Percentiles rank a stretch among this genome's conserved stretches.
Evolutionary conservation across 2,113 vertebrate species (phyloP).

Genomic region (Garra rufa): DNA sequence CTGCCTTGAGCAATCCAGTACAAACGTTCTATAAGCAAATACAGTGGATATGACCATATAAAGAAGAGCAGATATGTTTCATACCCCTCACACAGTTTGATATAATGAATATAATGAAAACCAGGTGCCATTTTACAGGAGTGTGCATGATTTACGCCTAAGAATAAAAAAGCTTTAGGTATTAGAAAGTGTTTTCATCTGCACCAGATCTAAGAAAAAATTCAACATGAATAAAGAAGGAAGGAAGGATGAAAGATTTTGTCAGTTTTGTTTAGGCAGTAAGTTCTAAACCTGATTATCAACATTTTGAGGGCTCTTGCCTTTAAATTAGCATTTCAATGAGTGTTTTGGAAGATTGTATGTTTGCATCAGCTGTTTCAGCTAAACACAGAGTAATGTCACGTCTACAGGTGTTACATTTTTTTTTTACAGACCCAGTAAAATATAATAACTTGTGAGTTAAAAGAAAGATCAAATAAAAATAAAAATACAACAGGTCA

Average conservation of each 20-base stretch:
- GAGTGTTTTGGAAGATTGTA: not conserved
- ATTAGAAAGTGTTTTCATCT: conserved; percentile 2
- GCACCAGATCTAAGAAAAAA: not conserved
- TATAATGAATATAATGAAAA: conserved; percentile 29
- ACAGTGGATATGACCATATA: conserved; percentile 44
- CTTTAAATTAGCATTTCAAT: conserved; percentile 33
- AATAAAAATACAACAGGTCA: not conserved
- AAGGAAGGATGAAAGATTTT: not conserved
- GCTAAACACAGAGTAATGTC: conserved; percentile 8
- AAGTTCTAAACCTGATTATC: not conserved
- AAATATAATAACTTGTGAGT: not conserved
- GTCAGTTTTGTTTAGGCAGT: not conserved
- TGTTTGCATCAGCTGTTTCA: conserved; percentile 8
- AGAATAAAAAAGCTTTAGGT: not conserved
- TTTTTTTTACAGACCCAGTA: not conserved
- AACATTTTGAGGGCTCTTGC: conserved; percentile 3
- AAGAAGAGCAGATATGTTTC: conserved; percentile 29
- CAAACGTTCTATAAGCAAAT: conserved; percentile 42
- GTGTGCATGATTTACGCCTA: conserved; percentile 22
- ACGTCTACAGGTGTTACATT: not conserved
- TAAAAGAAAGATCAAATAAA: conserved; percentile 35
- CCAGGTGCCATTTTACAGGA: conserved; percentile 9
- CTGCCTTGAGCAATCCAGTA: conserved; percentile 33
- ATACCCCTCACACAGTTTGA: conserved; percentile 34
- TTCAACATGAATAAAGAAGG: not conserved